Percentiles rank a stretch among this genome's conserved stretches.
phyloP scores from a whole-genome alignment of 2,888 invertebrate species.

The Caenorhabditis macrosperma region DNA sequence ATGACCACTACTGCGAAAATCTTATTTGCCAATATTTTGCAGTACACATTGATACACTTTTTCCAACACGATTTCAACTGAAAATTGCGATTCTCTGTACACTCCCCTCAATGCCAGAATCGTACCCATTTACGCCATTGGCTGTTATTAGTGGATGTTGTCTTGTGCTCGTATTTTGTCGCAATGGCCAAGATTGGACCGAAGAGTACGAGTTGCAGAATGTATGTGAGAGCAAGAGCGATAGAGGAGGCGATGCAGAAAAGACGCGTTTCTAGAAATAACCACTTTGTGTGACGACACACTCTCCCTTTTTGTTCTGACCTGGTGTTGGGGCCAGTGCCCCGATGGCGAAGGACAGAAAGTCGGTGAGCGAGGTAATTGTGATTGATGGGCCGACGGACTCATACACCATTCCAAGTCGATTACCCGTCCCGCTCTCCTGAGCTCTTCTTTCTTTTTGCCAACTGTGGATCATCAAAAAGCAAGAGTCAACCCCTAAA shows the following conservation, averaged over 20 bases:
- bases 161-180: slow-evolving; percentile 69
- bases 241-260: slow-evolving; percentile 79
- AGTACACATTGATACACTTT: slow-evolving; percentile 66
- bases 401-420: slow-evolving; percentile 75
- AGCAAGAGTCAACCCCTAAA: slow-evolving; percentile 77
- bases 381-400: slow-evolving; percentile 79
- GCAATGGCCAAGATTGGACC: slow-evolving; percentile 76
- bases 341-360: slow-evolving; percentile 79
- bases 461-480: slow-evolving; percentile 79
- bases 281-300: slow-evolving; percentile 10
- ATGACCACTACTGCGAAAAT: slow-evolving; percentile 67
- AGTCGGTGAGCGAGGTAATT: slow-evolving; percentile 80
- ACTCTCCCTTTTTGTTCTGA: slow-evolving; percentile 19
- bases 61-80: slow-evolving; percentile 67
- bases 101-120: neutral
- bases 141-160: slow-evolving; percentile 43
- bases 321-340: slow-evolving; percentile 79
- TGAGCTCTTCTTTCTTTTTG: slow-evolving; percentile 69
- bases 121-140: slow-evolving; percentile 64
- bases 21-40: slow-evolving; percentile 67
- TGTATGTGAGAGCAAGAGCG: slow-evolving; percentile 77
- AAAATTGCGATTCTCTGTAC: no score
- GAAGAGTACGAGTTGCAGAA: slow-evolving; percentile 76
- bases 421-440: slow-evolving; percentile 63
- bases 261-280: slow-evolving; percentile 75